Percentiles rank a stretch among this genome's conserved stretches.
Evolutionary conservation across 1,140 invertebrate genomes (phyloP).

Genomic region (Frieseomelitta varia): DNA sequence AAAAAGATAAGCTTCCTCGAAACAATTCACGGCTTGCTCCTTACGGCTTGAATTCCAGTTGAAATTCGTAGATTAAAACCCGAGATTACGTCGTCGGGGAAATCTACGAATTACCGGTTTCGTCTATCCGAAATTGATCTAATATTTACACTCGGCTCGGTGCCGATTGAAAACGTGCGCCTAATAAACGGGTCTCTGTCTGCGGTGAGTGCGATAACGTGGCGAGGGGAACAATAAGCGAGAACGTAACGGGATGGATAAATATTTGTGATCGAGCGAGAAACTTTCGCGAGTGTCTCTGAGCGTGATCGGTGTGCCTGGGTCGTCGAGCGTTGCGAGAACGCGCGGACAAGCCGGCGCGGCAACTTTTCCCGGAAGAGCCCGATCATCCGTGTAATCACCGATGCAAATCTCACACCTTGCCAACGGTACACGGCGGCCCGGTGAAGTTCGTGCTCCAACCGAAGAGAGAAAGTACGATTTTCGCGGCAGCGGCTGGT

Average conservation of each 20-base stretch:
- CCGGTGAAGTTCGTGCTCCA: slow-evolving; percentile 24
- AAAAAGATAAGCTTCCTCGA: not conserved
- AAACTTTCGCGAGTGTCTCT: slow-evolving; percentile 29
- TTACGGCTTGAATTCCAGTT: not conserved
- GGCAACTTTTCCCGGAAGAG: slow-evolving; percentile 68
- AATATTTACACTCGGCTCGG: not conserved
- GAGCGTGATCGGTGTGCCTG: not conserved
- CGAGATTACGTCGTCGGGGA: not conserved
- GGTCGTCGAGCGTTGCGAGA: slow-evolving; percentile 11
- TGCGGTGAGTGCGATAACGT: not conserved
- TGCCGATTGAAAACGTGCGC: not conserved
- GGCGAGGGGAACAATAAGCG: not conserved
- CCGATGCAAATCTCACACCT: slow-evolving; percentile 70
- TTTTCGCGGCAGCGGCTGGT: slow-evolving; percentile 50
- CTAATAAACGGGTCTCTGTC: not conserved
- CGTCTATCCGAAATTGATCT: slow-evolving; percentile 1
- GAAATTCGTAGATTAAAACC: not conserved
- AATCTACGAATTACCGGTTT: not conserved
- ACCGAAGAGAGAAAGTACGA: slow-evolving; percentile 57
- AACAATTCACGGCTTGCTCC: not conserved
- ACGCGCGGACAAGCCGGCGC: slow-evolving; percentile 7
- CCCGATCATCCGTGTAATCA: slow-evolving; percentile 69
- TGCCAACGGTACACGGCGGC: slow-evolving; percentile 30
- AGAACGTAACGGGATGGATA: slow-evolving; percentile 11
- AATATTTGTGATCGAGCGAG: slow-evolving; percentile 34